Percentiles rank a stretch among this genome's conserved stretches.
Conservation (phyloP, 1,140 invertebrate genomes). For the Physella acuta region DNA sequence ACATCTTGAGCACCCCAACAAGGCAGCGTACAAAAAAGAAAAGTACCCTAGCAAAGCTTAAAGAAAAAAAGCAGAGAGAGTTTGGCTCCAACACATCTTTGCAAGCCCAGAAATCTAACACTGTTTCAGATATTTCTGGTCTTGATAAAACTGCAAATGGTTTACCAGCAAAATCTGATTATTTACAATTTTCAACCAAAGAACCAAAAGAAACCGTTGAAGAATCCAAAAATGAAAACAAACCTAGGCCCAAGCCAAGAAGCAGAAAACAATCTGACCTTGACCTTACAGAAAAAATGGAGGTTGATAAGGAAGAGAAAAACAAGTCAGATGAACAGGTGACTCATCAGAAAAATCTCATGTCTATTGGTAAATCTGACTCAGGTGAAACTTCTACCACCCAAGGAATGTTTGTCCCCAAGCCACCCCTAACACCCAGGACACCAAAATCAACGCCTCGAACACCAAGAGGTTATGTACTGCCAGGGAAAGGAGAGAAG, state of each 20-base stretch:
- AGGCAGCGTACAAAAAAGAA: slow-evolving; percentile 41
- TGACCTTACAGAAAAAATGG: background rate
- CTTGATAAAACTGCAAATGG: background rate
- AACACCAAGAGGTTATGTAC: slow-evolving; percentile 17
- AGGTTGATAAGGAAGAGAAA: background rate
- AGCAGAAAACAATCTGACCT: background rate
- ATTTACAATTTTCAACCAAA: background rate
- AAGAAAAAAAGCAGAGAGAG: slow-evolving; percentile 47
- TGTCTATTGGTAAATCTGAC: slow-evolving; percentile 23
- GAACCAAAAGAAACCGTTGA: background rate
- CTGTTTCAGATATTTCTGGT: background rate
- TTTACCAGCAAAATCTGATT: too few relatives aligned
- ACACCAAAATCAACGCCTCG: slow-evolving; percentile 29
- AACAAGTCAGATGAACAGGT: slow-evolving; percentile 23
- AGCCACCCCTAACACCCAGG: slow-evolving; percentile 47
- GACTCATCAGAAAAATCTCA: background rate
- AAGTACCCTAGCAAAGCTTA: slow-evolving; percentile 45
- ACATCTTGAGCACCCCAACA: background rate
- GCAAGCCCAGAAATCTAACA: slow-evolving; percentile 18
- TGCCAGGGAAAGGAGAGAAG: slow-evolving; percentile 39
- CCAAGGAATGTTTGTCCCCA: slow-evolving; percentile 43
- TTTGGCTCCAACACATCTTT: slow-evolving; percentile 40
- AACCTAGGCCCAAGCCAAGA: slow-evolving; percentile 13
- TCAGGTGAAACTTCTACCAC: slow-evolving; percentile 43
- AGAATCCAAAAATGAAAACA: background rate